Percentiles rank a stretch among this genome's conserved stretches.
Evolutionary conservation across 2,113 vertebrate genomes (phyloP).

Genomic region (Corvus cornix): DNA sequence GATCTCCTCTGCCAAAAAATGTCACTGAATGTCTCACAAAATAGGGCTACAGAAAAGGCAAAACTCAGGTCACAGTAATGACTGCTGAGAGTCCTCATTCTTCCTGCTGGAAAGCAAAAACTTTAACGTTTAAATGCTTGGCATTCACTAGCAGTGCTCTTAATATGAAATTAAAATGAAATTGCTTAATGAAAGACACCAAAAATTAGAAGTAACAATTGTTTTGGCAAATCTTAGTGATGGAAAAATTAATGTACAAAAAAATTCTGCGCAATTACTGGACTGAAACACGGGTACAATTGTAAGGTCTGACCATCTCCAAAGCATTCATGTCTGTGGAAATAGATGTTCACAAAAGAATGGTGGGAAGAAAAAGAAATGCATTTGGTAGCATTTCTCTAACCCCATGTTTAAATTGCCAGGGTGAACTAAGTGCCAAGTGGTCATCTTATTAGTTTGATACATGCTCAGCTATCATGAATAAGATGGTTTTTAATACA

Average conservation of each 20-base stretch:
- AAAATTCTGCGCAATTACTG: not conserved
- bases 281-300: not conserved
- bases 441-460: not conserved
- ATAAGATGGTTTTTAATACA: not conserved
- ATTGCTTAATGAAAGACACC: not conserved
- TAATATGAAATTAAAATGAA: not conserved
- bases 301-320: not conserved
- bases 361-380: not conserved
- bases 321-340: not conserved
- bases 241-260: not conserved
- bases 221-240: not conserved
- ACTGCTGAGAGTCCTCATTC: not conserved
- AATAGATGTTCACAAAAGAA: not conserved
- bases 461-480: not conserved
- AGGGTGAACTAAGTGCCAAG: not conserved
- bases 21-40: not conserved
- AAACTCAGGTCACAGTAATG: not conserved
- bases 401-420: not conserved
- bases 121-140: not conserved
- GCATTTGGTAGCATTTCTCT: not conserved
- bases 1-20: not conserved
- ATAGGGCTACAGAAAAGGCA: not conserved
- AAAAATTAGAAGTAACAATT: not conserved
- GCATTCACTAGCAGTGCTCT: not conserved
- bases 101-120: not conserved